Evolutionary conservation across 1,140 invertebrate genomes (phyloP).

Genomic region (Ooceraea biroi): DNA sequence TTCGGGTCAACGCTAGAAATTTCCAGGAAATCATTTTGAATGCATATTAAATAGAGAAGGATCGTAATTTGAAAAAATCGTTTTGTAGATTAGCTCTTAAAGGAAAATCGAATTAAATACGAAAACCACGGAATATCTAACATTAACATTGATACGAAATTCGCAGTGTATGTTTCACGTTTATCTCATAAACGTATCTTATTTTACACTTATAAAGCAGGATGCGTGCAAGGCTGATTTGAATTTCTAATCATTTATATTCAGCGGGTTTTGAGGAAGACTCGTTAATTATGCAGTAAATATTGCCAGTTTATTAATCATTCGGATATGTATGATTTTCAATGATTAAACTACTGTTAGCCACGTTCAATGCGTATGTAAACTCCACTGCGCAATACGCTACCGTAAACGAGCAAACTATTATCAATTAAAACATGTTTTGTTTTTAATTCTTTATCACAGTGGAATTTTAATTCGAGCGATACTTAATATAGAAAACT

Average conservation of each 20-base stretch:
- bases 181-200: neutral
- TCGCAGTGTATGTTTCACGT: neutral
- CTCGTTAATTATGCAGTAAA: neutral
- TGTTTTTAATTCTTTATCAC: too few species aligned
- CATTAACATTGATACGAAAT: neutral
- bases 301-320: neutral
- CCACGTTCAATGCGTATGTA: neutral
- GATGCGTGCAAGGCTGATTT: neutral
- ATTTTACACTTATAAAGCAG: neutral
- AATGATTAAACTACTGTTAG: too few species aligned
- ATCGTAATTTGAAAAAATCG: neutral
- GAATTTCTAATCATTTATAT: neutral
- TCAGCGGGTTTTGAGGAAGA: neutral
- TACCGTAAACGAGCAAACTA: neutral
- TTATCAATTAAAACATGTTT: too few species aligned
- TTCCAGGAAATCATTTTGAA: neutral
- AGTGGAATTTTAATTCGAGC: too few species aligned
- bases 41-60: neutral
- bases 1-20: neutral
- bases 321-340: too few species aligned
- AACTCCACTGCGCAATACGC: neutral
- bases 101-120: too few species aligned
- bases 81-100: neutral
- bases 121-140: neutral
- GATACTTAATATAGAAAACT: too few species aligned